Evolutionary conservation across 64 coral and sea anemone genomes (phyloP), one percentile per base, ranked within the genome.

Genomic region (Porites australiensis): DNA sequence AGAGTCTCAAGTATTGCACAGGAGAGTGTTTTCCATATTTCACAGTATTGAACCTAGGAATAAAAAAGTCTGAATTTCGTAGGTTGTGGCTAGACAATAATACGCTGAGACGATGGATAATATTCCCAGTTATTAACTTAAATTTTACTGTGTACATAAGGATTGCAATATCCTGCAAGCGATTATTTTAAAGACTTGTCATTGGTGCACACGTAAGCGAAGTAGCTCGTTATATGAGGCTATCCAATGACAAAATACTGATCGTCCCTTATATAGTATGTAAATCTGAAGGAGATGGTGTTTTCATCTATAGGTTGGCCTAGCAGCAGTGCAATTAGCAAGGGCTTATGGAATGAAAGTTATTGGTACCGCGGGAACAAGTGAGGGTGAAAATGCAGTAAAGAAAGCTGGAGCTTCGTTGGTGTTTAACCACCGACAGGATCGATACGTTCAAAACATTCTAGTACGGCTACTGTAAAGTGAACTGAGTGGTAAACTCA

Each of bases 251-350:
- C 27, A 37, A 37, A 37, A 37, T 1, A 23, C 23, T 83, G 19
- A 8, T 9, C 10, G 22, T 10, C 2, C 6, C 15, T 27, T 82
- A 11, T 3, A 4, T 13, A 44, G 9, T 13, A 37, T n/a, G n/a
- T n/a, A n/a, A n/a, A n/a, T 54, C 5, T 77, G 8, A 16, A 44
- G 71, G 13, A 23, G 20, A 71, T 27, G 22, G 22, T 71, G 48
- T 4, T 13, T 74, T 74, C 43, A 1, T 74, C 18, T 74, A 0
- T 74, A 98, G 98, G 98, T 96, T 94, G 98, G 98, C n/a, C 87
- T 80, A 23, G 98, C 98, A 50, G 79, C 98, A 49, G 94, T 96
- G 16, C 98, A 99, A 59, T 54, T 99, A 50, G 98, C 98, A 51
- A 88, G 71, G 47, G 88, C 83, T 83, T 90, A 93, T 82, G 98